Evolutionary conservation across 2,888 invertebrate species (phyloP).

Genomic region (Orchesella flavescens): DNA sequence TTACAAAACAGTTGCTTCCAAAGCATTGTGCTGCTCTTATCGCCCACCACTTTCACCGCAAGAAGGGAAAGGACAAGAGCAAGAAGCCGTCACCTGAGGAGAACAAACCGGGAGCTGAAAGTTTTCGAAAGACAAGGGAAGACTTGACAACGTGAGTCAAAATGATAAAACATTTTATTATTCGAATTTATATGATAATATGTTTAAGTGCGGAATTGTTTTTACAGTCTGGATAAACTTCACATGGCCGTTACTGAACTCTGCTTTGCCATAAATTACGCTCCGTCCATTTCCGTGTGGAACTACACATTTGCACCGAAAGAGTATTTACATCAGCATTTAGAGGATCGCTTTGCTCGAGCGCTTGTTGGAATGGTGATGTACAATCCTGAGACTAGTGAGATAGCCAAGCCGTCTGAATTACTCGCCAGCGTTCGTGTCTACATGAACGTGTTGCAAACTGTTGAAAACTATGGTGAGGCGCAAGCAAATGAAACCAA

Average conservation of each 20-base stretch:
- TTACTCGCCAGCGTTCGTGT: constrained; percentile 93
- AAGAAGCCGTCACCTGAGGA: constrained; percentile 84
- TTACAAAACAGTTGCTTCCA: constrained; percentile 80
- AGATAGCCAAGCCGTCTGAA: constrained; percentile 98
- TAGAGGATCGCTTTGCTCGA: constrained; percentile 92
- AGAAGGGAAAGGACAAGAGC: constrained; percentile 90
- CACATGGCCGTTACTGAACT: constrained; percentile 99
- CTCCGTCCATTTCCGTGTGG: constrained; percentile 97
- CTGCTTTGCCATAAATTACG: constrained; percentile 97
- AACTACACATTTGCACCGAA: constrained; percentile 99
- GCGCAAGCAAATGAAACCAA: constrained; percentile 68
- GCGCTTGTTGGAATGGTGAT: constrained; percentile 98
- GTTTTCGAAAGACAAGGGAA: constrained; percentile 95
- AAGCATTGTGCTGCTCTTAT: constrained; percentile 95
- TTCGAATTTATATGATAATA: background rate
- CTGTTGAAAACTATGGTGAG: constrained; percentile 93
- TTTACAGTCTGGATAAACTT: constrained; percentile 89
- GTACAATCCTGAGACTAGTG: constrained; percentile 96
- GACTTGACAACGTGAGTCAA: constrained; percentile 85
- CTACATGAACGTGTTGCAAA: constrained; percentile 98
- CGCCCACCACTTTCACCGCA: constrained; percentile 89
- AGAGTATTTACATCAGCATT: constrained; percentile 96
- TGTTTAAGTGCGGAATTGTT: background rate
- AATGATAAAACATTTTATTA: background rate
- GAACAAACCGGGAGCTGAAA: constrained; percentile 95